Base-by-base conservation (phyloP, 1,140 invertebrate genomes). In the Hycleus phaleratus region DNA sequence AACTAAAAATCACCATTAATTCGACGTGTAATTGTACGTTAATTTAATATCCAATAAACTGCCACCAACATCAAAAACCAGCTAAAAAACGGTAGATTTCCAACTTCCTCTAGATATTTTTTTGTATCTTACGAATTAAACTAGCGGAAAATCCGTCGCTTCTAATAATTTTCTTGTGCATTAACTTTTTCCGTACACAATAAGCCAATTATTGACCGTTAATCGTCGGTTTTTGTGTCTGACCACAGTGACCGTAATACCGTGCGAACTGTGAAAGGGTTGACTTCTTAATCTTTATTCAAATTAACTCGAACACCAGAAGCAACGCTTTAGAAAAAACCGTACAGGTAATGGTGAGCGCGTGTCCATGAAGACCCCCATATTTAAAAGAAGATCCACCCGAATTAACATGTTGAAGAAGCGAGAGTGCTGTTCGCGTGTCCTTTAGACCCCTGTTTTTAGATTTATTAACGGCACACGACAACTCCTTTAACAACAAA, bases 361-460 rank as follows among this genome's bases (percentile, higher is more conserved):
- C 49, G 60, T 58, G 60, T 58, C 56, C 50, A 32, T 0, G 32
- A 32, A 32, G 32, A 32, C 32, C 45, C 43, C 54, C 58, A 61
- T 32, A 32, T 32, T 61, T 61, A 61, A 61, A 61, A 54, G 60
- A 61, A 53, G 60, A 61, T 61, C 47, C 60, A 58, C 52, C 45
- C 49, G 46, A 48, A 58, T 61, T 61, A 58, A 58, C 46, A 58
- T 61, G 49, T 46, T 47, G 49, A 32, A 32, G 32, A 32, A 32
- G 32, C 7, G 32, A 32, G 32, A 58, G 59, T 56, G 53, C 25
- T 53, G 51, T 54, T 56, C 42, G 43, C 26, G 38, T 60, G 56
- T 58, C 43, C 50, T 32, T 7, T 52, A 38, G 25, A 42, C 55
- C 52, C 52, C 18, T 32, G 32, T 32, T 32, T 32, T 32, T 32